These are phyloP conservation scores for Cyclophora albipunctata DNA, from an alignment of 2,888 invertebrate genomes.

Conservation along the genomic window DNA sequence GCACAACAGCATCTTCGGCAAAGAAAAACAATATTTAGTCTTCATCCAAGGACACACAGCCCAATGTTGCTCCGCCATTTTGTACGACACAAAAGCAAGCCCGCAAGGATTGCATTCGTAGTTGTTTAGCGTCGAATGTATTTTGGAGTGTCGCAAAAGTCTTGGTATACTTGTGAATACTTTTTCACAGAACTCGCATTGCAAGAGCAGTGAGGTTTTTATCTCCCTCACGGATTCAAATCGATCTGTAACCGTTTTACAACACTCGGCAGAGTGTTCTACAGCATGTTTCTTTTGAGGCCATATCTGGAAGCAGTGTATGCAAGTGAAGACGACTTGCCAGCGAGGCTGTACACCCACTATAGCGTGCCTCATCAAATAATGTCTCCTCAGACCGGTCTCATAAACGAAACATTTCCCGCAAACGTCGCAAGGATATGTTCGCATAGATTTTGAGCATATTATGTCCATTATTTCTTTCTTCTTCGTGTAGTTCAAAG, in stretches of 20 bases:
- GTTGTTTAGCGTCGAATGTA: constrained; percentile 78
- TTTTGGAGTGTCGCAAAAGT: constrained; percentile 54
- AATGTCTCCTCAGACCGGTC: constrained; percentile 60
- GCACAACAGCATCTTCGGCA: constrained; percentile 61
- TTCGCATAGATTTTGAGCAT: constrained; percentile 46
- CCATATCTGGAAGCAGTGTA: constrained; percentile 69
- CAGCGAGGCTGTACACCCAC: constrained; percentile 50
- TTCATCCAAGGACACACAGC: constrained; percentile 54
- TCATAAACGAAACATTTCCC: constrained; percentile 67
- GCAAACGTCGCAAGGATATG: constrained; percentile 58
- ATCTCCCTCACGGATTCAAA: constrained; percentile 51
- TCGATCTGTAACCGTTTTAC: constrained; percentile 33
- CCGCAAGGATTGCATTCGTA: constrained; percentile 78
- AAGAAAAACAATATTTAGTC: constrained; percentile 50
- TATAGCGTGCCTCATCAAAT: constrained; percentile 47
- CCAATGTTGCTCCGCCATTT: constrained; percentile 62
- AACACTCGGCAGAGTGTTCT: constrained; percentile 51
- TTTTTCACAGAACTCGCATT: constrained; percentile 69
- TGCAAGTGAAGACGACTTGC: constrained; percentile 69
- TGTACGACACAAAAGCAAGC: constrained; percentile 50
- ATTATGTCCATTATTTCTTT: constrained; percentile 54
- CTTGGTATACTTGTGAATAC: constrained; percentile 64
- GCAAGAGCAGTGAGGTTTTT: constrained; percentile 59
- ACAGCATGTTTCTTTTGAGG: constrained; percentile 52
- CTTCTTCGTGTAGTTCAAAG: constrained; percentile 61